phyloP scores from a whole-genome alignment of 2,888 invertebrate species.

The Scaptomyza tumidula region DNA sequence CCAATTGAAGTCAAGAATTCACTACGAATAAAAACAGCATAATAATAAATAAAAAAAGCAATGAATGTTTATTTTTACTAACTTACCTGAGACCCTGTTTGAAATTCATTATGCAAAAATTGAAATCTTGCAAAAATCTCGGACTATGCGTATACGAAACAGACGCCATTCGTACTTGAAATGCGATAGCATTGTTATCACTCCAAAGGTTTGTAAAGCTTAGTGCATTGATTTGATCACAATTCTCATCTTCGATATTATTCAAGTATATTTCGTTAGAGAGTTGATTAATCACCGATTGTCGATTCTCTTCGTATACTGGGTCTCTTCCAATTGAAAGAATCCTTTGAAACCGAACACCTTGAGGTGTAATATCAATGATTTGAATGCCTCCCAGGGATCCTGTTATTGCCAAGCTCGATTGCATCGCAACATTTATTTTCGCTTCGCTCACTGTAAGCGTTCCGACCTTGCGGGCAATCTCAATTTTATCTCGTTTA shows the following conservation, averaged over 20 bases:
- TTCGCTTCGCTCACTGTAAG: conserved; percentile 96
- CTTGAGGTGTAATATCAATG: conserved; percentile 93
- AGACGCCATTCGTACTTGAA: conserved; percentile 90
- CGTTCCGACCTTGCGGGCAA: conserved; percentile 95
- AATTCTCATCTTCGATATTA: conserved; percentile 64
- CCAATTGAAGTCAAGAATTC: conserved; percentile 94
- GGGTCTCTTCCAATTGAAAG: conserved; percentile 93
- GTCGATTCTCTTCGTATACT: conserved; percentile 81
- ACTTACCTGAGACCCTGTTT: conserved; percentile 89
- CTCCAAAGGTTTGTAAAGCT: conserved; percentile 83
- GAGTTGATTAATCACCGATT: conserved; percentile 79
- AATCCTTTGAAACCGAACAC: conserved; percentile 93
- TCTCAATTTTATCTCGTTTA: conserved; percentile 88
- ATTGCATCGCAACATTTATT: conserved; percentile 90
- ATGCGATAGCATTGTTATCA: conserved; percentile 77
- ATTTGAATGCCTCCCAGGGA: conserved; percentile 96
- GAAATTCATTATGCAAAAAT: conserved; percentile 95
- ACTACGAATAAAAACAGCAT: conserved; percentile 83
- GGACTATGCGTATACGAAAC: conserved; percentile 98
- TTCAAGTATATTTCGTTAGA: conserved; percentile 84
- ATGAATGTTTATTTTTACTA: neutral
- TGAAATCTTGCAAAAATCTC: conserved; percentile 92
- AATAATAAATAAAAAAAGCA: neutral
- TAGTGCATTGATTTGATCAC: conserved; percentile 83
- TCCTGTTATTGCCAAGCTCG: conserved; percentile 89